These are phyloP conservation scores for Mystacides longicornis DNA, from an alignment of 2,888 invertebrate genomes.

Conservation along the genomic window DNA sequence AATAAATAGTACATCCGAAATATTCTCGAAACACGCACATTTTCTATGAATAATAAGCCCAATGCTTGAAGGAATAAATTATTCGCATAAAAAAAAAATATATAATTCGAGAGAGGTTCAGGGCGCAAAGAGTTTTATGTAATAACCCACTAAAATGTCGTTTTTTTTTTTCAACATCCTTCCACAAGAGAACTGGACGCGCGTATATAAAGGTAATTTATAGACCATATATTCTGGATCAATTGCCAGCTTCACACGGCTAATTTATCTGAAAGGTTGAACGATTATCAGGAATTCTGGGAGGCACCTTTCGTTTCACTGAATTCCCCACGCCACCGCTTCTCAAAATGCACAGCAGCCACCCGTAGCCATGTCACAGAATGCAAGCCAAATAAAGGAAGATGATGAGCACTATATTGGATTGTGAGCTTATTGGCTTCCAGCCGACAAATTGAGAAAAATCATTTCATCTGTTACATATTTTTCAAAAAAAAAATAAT, in stretches of 20 bases:
- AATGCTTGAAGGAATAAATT: background rate
- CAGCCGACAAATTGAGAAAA: too few species aligned
- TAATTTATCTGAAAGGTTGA: slow-evolving; percentile 1
- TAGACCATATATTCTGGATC: slow-evolving; percentile 1
- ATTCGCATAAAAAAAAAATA: background rate
- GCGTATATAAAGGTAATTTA: slow-evolving; percentile 1
- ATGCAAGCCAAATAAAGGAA: too few species aligned
- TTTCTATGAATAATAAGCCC: slow-evolving; percentile 2
- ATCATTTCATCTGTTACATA: too few species aligned
- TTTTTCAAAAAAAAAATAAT: too few species aligned
- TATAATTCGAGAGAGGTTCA: background rate
- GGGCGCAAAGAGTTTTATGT: background rate
- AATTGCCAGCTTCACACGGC: background rate
- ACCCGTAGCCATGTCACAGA: too few species aligned
- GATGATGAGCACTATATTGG: too few species aligned
- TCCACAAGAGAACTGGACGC: background rate
- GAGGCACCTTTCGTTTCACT: background rate
- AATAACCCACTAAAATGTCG: background rate
- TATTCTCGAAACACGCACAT: background rate
- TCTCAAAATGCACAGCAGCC: too few species aligned
- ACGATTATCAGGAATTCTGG: slow-evolving; percentile 1
- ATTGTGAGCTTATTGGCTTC: too few species aligned
- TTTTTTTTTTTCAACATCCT: background rate
- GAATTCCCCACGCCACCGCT: background rate
- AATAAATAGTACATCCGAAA: background rate